phyloP scores from a whole-genome alignment of 2,888 invertebrate genomes.

The Eubasilissa splendida region DNA sequence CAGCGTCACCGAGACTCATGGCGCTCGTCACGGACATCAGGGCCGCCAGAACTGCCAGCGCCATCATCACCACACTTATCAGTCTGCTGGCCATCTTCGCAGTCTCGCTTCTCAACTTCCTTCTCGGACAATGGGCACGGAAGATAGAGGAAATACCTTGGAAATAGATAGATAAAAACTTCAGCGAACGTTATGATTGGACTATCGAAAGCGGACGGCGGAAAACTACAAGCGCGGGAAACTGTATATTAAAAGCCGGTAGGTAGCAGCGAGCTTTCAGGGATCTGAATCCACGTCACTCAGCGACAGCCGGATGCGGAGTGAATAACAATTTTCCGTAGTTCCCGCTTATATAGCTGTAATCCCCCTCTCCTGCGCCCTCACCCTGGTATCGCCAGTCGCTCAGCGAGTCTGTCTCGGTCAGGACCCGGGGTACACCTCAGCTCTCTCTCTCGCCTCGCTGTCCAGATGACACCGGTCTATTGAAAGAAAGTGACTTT shows the following conservation, averaged over 20 bases:
- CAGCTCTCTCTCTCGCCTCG: too few relatives aligned
- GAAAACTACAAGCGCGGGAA: too few relatives aligned
- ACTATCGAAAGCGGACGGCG: too few relatives aligned
- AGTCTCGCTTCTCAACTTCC: neutral
- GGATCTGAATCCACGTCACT: neutral
- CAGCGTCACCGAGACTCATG: neutral
- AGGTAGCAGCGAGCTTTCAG: neutral
- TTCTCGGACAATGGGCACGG: neutral
- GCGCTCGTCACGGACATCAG: conserved; percentile 1
- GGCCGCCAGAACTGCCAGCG: neutral
- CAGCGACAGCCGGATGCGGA: conserved; percentile 9
- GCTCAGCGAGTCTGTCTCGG: neutral
- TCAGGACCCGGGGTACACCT: too few relatives aligned
- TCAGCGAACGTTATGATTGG: too few relatives aligned
- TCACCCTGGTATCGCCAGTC: neutral
- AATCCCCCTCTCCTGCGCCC: conserved; percentile 1
- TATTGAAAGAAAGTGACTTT: too few relatives aligned
- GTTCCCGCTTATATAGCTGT: conserved; percentile 40
- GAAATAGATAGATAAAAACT: too few relatives aligned
- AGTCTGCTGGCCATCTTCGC: conserved; percentile 12
- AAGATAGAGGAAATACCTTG: neutral
- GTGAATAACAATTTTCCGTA: conserved; percentile 31
- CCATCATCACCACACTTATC: conserved; percentile 15
- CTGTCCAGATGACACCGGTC: too few relatives aligned
- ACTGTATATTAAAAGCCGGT: neutral